These are phyloP conservation scores for Lamellibrachia columna DNA, from an alignment of 2,888 invertebrate genomes.

Conservation along the genomic window DNA sequence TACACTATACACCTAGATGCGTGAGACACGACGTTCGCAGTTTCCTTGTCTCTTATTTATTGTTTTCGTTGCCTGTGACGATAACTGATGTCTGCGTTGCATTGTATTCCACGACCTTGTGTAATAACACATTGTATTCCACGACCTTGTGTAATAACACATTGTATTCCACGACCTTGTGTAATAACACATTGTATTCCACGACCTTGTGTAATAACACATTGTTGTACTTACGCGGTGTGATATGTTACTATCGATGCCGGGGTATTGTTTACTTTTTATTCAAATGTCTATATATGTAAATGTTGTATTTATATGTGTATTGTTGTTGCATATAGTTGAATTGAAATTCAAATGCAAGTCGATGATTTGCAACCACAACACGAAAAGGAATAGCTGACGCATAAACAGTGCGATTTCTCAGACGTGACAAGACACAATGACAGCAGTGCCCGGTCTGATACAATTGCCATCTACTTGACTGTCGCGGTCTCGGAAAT, in stretches of 20 bases:
- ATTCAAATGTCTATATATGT: not conserved
- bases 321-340: not conserved
- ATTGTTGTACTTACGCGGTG: not conserved
- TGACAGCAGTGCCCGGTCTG: not conserved
- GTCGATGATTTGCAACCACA: not conserved
- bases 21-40: not conserved
- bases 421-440: not conserved
- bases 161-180: not conserved
- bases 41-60: constrained; percentile 8
- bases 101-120: not conserved
- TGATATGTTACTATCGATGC: not conserved
- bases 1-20: not conserved
- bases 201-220: not conserved
- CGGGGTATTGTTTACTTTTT: not conserved
- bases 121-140: not conserved
- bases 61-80: not conserved
- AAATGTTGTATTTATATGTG: not conserved
- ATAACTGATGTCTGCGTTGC: not conserved
- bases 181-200: not conserved
- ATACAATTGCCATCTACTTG: not conserved
- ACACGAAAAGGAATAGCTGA: not conserved
- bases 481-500: not conserved
- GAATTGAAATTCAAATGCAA: not conserved
- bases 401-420: not conserved
- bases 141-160: not conserved